A percentile compares a stretch with the other conserved stretches of the same genome.
phyloP scores from a whole-genome alignment of 2,797 vertebrate species.

The Etheostoma perlongum region DNA sequence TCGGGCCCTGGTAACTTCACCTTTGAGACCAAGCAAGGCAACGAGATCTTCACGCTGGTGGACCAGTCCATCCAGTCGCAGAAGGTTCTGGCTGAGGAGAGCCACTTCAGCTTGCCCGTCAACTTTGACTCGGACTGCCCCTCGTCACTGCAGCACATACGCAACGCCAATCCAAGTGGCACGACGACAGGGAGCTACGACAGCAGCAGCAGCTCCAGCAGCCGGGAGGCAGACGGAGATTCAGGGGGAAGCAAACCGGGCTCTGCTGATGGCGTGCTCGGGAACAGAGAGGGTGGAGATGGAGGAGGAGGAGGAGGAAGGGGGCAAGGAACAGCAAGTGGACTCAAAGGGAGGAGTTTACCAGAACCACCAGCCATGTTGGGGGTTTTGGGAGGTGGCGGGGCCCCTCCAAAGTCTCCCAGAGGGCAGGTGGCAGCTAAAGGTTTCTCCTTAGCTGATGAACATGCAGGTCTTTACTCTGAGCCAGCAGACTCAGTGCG shows the following conservation, averaged over 20 bases:
- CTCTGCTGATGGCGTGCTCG: slow-evolving; percentile 82
- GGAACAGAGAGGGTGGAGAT: slow-evolving; percentile 74
- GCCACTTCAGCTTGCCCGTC: slow-evolving; percentile 78
- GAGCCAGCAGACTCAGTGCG: slow-evolving; percentile 93
- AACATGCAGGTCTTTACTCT: slow-evolving; percentile 86
- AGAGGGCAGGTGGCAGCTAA: slow-evolving; percentile 56
- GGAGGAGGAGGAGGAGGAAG: slow-evolving; percentile 68
- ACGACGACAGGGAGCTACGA: slow-evolving; percentile 25
- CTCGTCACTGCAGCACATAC: slow-evolving; percentile 68
- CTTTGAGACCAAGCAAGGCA: slow-evolving; percentile 96
- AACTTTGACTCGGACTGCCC: slow-evolving; percentile 80
- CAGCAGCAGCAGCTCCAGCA: slow-evolving; percentile 74
- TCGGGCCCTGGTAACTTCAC: slow-evolving; percentile 98
- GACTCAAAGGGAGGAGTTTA: slow-evolving; percentile 84
- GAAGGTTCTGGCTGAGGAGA: slow-evolving; percentile 89
- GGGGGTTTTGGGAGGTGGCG: slow-evolving; percentile 50
- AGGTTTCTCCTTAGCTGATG: slow-evolving; percentile 49
- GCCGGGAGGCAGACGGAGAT: slow-evolving; percentile 83
- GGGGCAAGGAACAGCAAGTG: slow-evolving; percentile 62
- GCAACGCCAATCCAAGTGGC: slow-evolving; percentile 44
- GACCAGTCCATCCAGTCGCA: slow-evolving; percentile 93
- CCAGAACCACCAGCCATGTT: slow-evolving; percentile 80
- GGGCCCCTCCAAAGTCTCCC: slow-evolving; percentile 73
- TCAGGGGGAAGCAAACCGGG: slow-evolving; percentile 83
- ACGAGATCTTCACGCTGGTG: slow-evolving; percentile 94